A percentile compares a stretch with the other conserved stretches of the same genome.
These are phyloP conservation scores for Enteromius unitaeniatus DNA, from an alignment of 2,797 vertebrate species.

Conservation along the genomic window DNA sequence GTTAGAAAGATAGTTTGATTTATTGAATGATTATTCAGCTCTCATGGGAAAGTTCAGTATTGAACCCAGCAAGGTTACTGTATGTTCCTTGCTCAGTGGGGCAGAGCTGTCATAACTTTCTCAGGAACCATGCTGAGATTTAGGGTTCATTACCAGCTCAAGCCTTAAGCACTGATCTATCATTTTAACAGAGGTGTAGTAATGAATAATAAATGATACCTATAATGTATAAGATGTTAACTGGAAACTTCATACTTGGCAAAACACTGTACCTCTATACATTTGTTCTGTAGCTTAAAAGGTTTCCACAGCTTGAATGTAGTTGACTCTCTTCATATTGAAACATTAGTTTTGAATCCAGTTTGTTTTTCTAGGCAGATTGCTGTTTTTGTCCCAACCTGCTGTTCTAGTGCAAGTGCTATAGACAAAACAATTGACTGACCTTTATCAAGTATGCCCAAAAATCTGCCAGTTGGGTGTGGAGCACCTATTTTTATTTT, in stretches of 20 bases:
- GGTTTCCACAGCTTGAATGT: background rate
- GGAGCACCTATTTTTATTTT: background rate
- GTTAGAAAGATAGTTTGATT: background rate
- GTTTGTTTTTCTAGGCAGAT: background rate
- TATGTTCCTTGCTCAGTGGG: background rate
- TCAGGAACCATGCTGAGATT: background rate
- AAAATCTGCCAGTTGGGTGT: background rate
- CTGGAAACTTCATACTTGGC: background rate
- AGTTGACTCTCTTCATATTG: background rate
- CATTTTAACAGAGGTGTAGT: background rate
- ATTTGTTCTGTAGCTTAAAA: background rate
- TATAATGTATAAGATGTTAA: background rate
- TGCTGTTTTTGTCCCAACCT: constrained; percentile 9
- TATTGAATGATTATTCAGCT: background rate
- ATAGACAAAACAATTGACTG: constrained; percentile 12
- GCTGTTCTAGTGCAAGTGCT: background rate
- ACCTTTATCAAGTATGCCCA: background rate
- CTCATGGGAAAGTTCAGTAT: background rate
- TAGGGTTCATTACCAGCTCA: background rate
- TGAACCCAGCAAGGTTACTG: background rate
- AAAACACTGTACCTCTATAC: background rate
- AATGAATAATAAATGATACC: background rate
- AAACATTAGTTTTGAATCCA: background rate
- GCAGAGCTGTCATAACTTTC: background rate
- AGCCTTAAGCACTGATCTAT: background rate